Evolutionary conservation across 92 coral and sea anemone species (phyloP), one percentile per base, ranked within the genome.

Genomic region (Pocillopora meandrina): DNA sequence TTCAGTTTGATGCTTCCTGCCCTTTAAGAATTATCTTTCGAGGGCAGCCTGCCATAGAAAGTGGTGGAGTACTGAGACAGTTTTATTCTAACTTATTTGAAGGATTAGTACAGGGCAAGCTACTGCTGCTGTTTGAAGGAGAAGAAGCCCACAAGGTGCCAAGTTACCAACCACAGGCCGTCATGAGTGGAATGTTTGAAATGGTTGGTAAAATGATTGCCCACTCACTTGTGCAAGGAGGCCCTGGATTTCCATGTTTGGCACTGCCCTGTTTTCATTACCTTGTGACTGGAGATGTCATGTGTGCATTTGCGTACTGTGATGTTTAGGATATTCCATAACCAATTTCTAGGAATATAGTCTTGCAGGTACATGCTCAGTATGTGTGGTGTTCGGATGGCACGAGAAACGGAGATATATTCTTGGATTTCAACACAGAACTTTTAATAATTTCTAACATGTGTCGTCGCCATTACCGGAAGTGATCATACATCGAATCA

Each of bases 41-140:
- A 55, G 91, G 86, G 13, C 86, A 86, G 72, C 91, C 93, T 55
- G 97, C 91, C 18, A 80, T 91, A 60, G 92, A 86, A 76, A 81
- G 89, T 36, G 94, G 94, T 71, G 97, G 93, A 26, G 92, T 93
- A 9, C 63, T 75, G 61, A 83, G 94, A 62, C 93, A 93, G 82
- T 86, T 91, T n/a, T 91, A 78, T 71, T 77, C 91, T 55, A 91
- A 89, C 72, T 57, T 88, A 36, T 90, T 88, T 61, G 76, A 87
- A 49, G 75, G 83, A 36, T 55, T 93, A 52, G 82, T 58, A 82
- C 12, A 79, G 61, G 72, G 61, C 33, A 65, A 79, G 72, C 47
- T 66, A 10, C 47, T 49, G 60, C 62, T 65, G 61, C 79, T 89
- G 78, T 89, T 89, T 89, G 89, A 86, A 89, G 90, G 92, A 31